phyloP scores from a whole-genome alignment of 1,140 invertebrate genomes.

The Gryon sp. region DNA sequence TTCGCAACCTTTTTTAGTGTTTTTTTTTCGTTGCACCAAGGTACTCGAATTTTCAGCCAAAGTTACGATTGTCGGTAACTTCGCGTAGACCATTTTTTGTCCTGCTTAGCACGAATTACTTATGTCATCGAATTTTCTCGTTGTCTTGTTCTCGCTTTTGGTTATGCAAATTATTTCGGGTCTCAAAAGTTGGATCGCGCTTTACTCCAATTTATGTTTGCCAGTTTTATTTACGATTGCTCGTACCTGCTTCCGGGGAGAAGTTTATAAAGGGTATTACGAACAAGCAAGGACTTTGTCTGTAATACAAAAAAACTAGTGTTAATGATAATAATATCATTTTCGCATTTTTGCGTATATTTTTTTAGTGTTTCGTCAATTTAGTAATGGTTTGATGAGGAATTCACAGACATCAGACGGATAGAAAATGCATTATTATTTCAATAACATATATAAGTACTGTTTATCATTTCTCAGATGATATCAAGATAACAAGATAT shows the following conservation, averaged over 20 bases:
- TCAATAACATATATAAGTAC: too few species aligned
- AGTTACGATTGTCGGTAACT: slow-evolving; percentile 48
- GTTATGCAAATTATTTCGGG: slow-evolving; percentile 43
- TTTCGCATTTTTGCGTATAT: too few species aligned
- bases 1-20: slow-evolving; percentile 2
- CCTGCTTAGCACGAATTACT: slow-evolving; percentile 43
- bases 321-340: slow-evolving; percentile 20
- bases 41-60: slow-evolving; percentile 32
- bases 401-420: too few species aligned
- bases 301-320: slow-evolving; percentile 10
- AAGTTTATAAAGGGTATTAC: slow-evolving; percentile 11
- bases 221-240: slow-evolving; percentile 40
- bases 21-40: slow-evolving; percentile 14
- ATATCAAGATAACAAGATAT: too few species aligned
- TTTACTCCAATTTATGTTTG: slow-evolving; percentile 43
- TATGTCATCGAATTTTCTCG: slow-evolving; percentile 45
- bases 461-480: too few species aligned
- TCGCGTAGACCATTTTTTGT: slow-evolving; percentile 23
- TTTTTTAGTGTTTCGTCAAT: too few species aligned
- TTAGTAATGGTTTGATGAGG: too few species aligned
- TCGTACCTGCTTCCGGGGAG: background rate
- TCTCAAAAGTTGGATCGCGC: slow-evolving; percentile 25
- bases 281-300: slow-evolving; percentile 4
- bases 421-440: too few species aligned
- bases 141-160: slow-evolving; percentile 40